phyloP scores from a whole-genome alignment of 2,888 invertebrate species.

The Palloptera scutellata region DNA sequence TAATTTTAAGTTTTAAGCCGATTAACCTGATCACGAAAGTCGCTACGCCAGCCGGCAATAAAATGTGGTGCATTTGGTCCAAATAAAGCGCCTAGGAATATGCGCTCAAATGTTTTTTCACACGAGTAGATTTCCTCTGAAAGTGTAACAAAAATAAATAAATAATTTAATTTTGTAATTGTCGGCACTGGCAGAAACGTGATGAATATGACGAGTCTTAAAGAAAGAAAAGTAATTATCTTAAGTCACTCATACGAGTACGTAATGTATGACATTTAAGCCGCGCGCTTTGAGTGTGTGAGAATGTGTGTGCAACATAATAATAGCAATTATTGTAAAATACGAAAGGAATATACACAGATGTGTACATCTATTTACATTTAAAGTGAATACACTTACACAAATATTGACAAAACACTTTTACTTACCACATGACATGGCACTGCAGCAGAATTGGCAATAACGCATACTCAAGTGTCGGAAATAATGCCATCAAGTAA shows the following conservation, averaged over 20 bases:
- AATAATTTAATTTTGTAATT: neutral
- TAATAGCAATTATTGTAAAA: too few relatives aligned
- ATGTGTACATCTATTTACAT: neutral
- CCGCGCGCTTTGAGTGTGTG: neutral
- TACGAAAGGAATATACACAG: neutral
- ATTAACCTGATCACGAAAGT: constrained; percentile 71
- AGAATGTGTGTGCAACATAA: neutral
- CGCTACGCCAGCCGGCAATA: constrained; percentile 87
- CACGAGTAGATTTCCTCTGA: constrained; percentile 69
- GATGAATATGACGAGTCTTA: neutral
- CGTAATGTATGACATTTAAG: constrained; percentile 17
- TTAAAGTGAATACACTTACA: neutral
- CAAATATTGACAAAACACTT: neutral
- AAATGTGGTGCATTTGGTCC: constrained; percentile 83
- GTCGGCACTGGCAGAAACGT: neutral
- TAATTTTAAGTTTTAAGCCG: constrained; percentile 13
- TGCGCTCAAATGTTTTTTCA: constrained; percentile 72
- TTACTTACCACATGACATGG: neutral
- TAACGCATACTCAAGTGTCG: neutral
- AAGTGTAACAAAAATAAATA: constrained; percentile 1
- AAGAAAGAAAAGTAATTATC: neutral
- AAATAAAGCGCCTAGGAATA: constrained; percentile 80
- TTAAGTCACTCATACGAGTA: constrained; percentile 16
- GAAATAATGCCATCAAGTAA: constrained; percentile 24
- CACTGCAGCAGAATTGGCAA: too few relatives aligned